phyloP scores from a whole-genome alignment of 2,888 invertebrate genomes.

The Tridacna crocea region DNA sequence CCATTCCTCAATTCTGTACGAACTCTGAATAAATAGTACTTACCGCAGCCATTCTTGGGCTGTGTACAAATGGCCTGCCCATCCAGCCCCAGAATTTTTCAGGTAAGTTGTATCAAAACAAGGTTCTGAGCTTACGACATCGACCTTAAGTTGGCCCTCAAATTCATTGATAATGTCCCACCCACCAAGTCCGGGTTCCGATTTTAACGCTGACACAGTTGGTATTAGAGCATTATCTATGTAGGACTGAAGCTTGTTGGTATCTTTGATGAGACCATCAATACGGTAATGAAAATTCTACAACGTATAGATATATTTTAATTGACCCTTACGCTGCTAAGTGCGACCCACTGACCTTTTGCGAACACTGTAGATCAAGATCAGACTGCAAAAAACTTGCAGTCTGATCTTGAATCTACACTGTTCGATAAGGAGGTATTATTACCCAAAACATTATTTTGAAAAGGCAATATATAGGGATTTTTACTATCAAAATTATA shows the following conservation, averaged over 20 bases:
- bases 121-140: slow-evolving; percentile 43
- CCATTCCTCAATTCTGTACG: too few relatives aligned
- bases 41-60: slow-evolving; percentile 52
- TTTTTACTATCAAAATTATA: too few relatives aligned
- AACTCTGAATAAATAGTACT: neutral
- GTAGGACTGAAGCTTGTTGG: slow-evolving; percentile 63
- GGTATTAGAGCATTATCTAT: slow-evolving; percentile 67
- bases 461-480: too few relatives aligned
- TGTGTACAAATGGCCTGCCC: slow-evolving; percentile 55
- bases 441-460: too few relatives aligned
- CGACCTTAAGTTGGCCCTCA: slow-evolving; percentile 60
- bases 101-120: slow-evolving; percentile 65
- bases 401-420: too few relatives aligned
- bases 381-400: too few relatives aligned
- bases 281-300: slow-evolving; percentile 33
- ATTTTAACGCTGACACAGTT: slow-evolving; percentile 61
- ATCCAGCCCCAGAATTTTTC: slow-evolving; percentile 61
- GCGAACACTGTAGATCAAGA: too few relatives aligned
- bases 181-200: slow-evolving; percentile 64
- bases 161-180: slow-evolving; percentile 72
- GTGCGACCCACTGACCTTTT: too few relatives aligned
- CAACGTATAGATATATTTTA: neutral
- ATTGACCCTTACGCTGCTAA: neutral
- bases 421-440: too few relatives aligned
- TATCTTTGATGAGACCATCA: slow-evolving; percentile 61